Evolutionary conservation across 2,797 vertebrate genomes (phyloP).

Genomic region (Megaceryle alcyon): DNA sequence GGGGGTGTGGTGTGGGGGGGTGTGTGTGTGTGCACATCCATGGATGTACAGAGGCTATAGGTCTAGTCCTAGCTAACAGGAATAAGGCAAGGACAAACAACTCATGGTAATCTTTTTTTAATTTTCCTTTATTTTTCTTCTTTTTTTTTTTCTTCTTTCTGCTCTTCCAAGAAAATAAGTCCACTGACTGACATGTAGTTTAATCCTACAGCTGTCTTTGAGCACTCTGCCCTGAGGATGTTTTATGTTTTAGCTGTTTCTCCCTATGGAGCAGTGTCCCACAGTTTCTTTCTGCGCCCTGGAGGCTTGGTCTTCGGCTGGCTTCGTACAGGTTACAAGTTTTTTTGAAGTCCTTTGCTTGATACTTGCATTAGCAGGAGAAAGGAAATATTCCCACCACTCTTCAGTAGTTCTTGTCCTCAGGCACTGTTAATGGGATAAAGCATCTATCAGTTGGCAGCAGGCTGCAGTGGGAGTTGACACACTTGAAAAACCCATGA

Average conservation of each 20-base stretch:
- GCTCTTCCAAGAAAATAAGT: background rate
- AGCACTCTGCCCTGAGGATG: background rate
- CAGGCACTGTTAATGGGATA: background rate
- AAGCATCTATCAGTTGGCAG: constrained; percentile 31
- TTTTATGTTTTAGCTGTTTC: background rate
- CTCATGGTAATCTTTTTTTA: background rate
- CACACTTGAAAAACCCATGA: background rate
- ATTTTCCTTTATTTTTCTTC: background rate
- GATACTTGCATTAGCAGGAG: background rate
- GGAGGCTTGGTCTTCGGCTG: background rate
- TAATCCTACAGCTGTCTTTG: background rate
- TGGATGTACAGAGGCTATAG: accelerated
- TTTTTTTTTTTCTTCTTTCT: background rate
- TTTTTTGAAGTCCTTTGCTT: background rate
- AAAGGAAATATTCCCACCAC: constrained; percentile 50
- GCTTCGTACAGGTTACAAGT: background rate
- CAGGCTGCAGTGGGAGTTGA: background rate
- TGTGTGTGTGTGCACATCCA: no score
- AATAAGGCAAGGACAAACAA: background rate
- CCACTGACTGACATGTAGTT: background rate
- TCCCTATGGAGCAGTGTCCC: background rate
- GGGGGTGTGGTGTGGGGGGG: no score
- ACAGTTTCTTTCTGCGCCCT: background rate
- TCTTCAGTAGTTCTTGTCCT: constrained; percentile 23
- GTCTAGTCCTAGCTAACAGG: background rate